These are phyloP conservation scores for Pteropus rufus DNA, from an alignment of 2,797 vertebrate species.

Conservation along the genomic window DNA sequence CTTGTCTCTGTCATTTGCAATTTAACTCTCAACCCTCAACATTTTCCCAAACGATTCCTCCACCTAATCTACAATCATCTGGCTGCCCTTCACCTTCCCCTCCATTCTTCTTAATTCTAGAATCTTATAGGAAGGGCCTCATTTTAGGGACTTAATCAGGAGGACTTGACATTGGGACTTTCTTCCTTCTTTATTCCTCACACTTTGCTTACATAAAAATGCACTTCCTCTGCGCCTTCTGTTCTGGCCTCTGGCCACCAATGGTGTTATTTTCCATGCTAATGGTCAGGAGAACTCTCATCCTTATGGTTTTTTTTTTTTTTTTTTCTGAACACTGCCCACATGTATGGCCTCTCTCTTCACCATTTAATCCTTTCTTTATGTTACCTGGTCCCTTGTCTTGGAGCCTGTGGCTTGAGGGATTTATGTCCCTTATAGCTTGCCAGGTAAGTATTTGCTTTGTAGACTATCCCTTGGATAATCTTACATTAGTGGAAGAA, in stretches of 20 bases:
- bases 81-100: neutral
- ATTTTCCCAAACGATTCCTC: neutral
- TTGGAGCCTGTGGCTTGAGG: neutral
- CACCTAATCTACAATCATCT: neutral
- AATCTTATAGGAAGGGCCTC: neutral
- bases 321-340: neutral
- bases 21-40: neutral
- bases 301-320: neutral
- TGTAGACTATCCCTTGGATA: neutral
- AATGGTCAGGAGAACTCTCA: neutral
- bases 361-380: neutral
- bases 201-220: neutral
- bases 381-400: neutral
- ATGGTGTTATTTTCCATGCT: neutral
- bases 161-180: neutral
- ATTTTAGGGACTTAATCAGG: neutral
- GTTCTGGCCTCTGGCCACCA: neutral
- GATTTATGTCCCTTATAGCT: neutral
- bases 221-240: neutral
- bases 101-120: neutral
- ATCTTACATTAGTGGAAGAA: neutral
- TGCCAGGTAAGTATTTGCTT: neutral
- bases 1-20: neutral
- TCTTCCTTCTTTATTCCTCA: neutral
- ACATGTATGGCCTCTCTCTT: neutral